A percentile compares a stretch with the other conserved stretches of the same genome.
These are phyloP conservation scores for Eupristina koningsbergeri DNA, from an alignment of 1,140 invertebrate species.

Conservation along the genomic window DNA sequence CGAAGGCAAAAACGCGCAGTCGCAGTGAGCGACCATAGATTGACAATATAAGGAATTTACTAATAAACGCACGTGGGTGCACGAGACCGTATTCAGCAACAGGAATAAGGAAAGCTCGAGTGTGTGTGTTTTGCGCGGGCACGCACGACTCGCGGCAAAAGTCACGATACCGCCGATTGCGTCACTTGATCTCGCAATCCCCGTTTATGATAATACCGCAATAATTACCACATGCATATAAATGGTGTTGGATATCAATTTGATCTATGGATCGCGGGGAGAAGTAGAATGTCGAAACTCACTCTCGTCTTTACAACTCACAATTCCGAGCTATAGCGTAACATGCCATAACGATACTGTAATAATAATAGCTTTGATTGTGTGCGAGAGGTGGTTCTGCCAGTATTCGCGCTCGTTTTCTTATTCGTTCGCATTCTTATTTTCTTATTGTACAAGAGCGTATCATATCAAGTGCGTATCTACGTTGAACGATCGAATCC, in stretches of 20 bases:
- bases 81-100: background rate
- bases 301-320: background rate
- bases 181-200: background rate
- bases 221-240: slow-evolving; percentile 34
- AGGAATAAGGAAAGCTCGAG: too few species aligned
- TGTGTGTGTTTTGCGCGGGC: background rate
- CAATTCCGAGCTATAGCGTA: background rate
- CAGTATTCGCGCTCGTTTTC: too few species aligned
- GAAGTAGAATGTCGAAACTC: slow-evolving; percentile 31
- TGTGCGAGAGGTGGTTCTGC: background rate
- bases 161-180: slow-evolving; percentile 19
- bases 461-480: background rate
- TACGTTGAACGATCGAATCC: background rate
- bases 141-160: slow-evolving; percentile 9
- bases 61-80: slow-evolving; percentile 18
- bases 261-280: slow-evolving; percentile 30
- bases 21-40: background rate
- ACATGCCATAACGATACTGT: background rate
- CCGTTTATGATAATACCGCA: slow-evolving; percentile 23
- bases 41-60: slow-evolving; percentile 7
- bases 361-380: background rate
- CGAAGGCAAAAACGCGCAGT: background rate
- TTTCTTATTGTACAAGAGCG: too few species aligned
- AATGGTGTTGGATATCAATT: slow-evolving; percentile 16
- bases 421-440: too few species aligned